Percentiles rank a stretch among this genome's conserved stretches.
Evolutionary conservation across 1,140 invertebrate species (phyloP).

Genomic region (Brevipalpus yothersi): DNA sequence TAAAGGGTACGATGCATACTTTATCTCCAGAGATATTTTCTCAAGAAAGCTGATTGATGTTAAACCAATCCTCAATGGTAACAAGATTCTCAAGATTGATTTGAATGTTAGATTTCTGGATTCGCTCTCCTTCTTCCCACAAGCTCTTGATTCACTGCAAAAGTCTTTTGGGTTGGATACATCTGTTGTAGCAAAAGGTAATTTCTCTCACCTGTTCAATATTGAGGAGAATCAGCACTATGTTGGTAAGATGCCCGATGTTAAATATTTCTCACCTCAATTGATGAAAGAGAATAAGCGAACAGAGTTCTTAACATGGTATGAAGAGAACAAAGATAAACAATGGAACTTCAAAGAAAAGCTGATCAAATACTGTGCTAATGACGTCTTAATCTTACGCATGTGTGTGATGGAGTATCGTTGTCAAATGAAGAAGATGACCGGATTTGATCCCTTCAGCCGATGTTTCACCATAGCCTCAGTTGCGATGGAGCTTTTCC

Average conservation of each 20-base stretch:
- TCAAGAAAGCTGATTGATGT: not conserved
- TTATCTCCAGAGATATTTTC: not conserved
- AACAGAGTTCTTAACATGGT: slow-evolving; percentile 6
- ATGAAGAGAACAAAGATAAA: not conserved
- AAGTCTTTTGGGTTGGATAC: not conserved
- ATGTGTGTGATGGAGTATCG: not conserved
- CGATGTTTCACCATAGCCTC: not conserved
- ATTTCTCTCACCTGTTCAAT: slow-evolving; percentile 5
- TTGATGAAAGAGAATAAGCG: slow-evolving; percentile 3
- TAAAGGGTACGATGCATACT: not conserved
- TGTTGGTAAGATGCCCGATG: not conserved
- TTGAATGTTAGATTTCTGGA: not conserved
- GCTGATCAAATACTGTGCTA: not conserved
- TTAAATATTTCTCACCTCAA: not conserved
- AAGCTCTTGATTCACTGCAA: not conserved
- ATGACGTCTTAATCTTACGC: not conserved
- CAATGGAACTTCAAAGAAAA: not conserved
- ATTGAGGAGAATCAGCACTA: not conserved
- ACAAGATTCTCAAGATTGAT: not conserved
- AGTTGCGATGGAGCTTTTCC: not conserved
- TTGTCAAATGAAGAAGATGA: not conserved
- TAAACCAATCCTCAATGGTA: not conserved
- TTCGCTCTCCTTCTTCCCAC: not conserved
- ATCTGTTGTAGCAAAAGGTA: not conserved
- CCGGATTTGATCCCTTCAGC: not conserved